Conservation (phyloP, 1,140 invertebrate species). For the Bemisia tabaci region DNA sequence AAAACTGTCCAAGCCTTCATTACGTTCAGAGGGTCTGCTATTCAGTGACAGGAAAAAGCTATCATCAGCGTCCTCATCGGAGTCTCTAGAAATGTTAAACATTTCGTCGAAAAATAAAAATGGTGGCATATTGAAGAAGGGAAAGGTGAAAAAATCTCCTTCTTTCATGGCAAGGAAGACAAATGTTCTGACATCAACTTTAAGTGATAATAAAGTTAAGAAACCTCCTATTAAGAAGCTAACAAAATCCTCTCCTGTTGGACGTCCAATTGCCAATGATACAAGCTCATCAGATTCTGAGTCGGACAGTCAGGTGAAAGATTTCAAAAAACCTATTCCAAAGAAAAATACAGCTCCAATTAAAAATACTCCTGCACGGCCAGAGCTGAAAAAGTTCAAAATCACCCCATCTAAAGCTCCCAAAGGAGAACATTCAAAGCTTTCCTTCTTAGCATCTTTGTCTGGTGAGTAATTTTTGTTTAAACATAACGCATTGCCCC, state of each 20-base stretch:
- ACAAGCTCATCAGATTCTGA: background rate
- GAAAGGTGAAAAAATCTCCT: background rate
- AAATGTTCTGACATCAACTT: background rate
- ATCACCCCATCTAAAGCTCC: background rate
- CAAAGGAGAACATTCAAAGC: constrained; percentile 1
- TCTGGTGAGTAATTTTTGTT: constrained; percentile 11
- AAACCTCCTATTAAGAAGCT: constrained; percentile 1
- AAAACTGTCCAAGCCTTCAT: too few species aligned
- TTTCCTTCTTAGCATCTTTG: constrained; percentile 11
- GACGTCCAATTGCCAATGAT: background rate
- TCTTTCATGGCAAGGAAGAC: background rate
- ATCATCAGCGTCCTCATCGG: background rate
- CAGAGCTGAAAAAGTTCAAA: background rate
- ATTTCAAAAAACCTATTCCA: background rate
- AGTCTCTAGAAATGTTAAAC: background rate
- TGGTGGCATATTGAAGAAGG: background rate
- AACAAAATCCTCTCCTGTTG: background rate
- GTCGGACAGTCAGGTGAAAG: background rate
- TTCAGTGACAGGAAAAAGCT: background rate
- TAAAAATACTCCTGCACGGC: background rate
- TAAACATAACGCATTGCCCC: too few species aligned
- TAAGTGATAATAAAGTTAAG: background rate
- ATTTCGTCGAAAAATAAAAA: background rate
- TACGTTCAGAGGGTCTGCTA: too few species aligned
- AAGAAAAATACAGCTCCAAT: background rate